These are phyloP conservation scores for Ornithorhynchus anatinus DNA, from an alignment of 2,113 vertebrate genomes.

Conservation along the genomic window DNA sequence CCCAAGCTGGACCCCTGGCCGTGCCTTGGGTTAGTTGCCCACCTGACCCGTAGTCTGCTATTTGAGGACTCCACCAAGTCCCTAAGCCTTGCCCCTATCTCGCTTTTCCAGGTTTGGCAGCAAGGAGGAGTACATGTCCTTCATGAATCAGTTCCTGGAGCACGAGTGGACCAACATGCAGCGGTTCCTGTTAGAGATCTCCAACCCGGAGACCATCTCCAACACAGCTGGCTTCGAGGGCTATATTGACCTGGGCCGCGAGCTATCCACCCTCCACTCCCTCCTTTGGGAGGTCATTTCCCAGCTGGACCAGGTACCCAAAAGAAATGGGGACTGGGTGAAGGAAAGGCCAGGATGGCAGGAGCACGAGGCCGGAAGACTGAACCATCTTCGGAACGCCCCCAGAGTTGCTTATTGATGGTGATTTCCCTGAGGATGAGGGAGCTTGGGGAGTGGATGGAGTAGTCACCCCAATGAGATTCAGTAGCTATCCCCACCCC, in stretches of 20 bases:
- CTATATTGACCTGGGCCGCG: constrained; percentile 94
- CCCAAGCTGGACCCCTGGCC: neutral
- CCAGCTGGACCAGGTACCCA: constrained; percentile 91
- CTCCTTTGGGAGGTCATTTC: constrained; percentile 92
- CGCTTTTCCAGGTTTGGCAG: constrained; percentile 85
- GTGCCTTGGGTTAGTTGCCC: too few species aligned
- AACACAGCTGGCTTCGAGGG: constrained; percentile 96
- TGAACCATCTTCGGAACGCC: too few species aligned
- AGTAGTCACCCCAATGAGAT: too few species aligned
- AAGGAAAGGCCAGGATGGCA: too few species aligned
- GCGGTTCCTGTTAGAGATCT: constrained; percentile 94
- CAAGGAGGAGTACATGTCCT: constrained; percentile 98
- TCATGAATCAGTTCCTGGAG: constrained; percentile 98
- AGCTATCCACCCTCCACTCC: constrained; percentile 91
- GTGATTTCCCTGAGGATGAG: too few species aligned
- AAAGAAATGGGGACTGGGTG: neutral
- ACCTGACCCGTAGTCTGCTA: accelerated
- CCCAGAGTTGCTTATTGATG: too few species aligned
- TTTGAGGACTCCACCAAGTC: neutral
- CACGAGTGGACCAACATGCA: constrained; percentile 98
- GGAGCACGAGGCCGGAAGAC: too few species aligned
- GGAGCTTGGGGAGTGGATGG: too few species aligned
- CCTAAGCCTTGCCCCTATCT: neutral
- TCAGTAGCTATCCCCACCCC: too few species aligned
- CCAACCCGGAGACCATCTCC: constrained; percentile 94